Base-by-base conservation (phyloP, 2,113 vertebrate genomes). In the Rhea pennata region DNA sequence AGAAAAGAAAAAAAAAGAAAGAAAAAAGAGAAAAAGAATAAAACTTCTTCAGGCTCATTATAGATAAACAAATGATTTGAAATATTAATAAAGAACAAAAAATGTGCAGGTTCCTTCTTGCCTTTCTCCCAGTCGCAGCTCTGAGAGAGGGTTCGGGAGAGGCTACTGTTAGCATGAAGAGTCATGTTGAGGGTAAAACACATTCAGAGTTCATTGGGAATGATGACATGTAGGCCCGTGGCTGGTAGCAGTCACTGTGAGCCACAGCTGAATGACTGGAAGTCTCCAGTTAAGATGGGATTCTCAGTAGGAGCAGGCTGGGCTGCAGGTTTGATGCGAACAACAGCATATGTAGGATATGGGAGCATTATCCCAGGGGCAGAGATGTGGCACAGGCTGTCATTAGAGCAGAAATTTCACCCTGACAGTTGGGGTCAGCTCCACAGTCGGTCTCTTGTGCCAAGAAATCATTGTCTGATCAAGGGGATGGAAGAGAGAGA, bases 221-320 rank as follows among this genome's bases (percentile, higher is more conserved):
- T 19, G 12, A 22, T 33, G 6, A 42, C 17, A 15, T 17, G 19
- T 19, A n/a, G n/a, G 51, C 14, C 31, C 0, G 0, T 27, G 33
- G 8, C 15, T 71, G 24, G 3, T 7, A 21, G 6, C 24, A 20
- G 33, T 39, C 36, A 29, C 29, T 59, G 22, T 40, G 16, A 48
- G 22, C 36, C 44, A 15, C 59, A 72, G 17, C 33, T 7, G 62
- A 19, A 20, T 36, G 53, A 33, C 24, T 29, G 5, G 9, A 87
- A 29, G 7, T 24, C 26, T 77, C 20, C 26, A 40, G 2, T 46
- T 73, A 56, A 36, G n/a, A 84, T 12, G 2, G 3, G 19, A 56
- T 10, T 72, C 26, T 16, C 5, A 4, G 15, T 16, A 19, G 29
- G 73, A 76, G 7, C 22, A 64, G 26, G 2, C 15, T 75, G 36